Evolutionary conservation across 2,113 vertebrate genomes (phyloP).

Genomic region (Bagarius yarrelli): DNA sequence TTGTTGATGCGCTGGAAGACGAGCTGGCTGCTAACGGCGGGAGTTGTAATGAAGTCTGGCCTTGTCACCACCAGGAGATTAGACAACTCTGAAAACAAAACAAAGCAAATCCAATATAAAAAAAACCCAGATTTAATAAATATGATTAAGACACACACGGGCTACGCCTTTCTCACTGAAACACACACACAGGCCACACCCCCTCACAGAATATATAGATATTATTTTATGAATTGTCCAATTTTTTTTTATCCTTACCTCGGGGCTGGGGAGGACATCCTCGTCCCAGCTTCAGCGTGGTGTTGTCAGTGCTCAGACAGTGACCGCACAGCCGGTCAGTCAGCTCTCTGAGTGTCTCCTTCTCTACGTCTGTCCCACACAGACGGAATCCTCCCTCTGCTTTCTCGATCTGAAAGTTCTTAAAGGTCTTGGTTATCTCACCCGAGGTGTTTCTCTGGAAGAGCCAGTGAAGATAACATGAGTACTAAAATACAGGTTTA

Average conservation of each 20-base stretch:
- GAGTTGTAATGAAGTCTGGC: conserved; percentile 55
- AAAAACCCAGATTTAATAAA: neutral
- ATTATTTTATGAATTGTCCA: too few species aligned
- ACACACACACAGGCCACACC: neutral
- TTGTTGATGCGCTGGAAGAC: conserved; percentile 82
- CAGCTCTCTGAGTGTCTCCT: conserved; percentile 76
- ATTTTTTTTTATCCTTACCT: conserved; percentile 64
- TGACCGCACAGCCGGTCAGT: conserved; percentile 83
- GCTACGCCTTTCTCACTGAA: too few species aligned
- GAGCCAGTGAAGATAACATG: neutral
- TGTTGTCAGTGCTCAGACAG: conserved; percentile 78
- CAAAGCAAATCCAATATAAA: neutral
- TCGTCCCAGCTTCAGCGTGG: conserved; percentile 76
- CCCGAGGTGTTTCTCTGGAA: conserved; percentile 23
- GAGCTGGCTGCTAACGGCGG: conserved; percentile 73
- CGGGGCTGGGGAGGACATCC: conserved; percentile 84
- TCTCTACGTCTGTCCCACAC: conserved; percentile 72
- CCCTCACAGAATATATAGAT: too few species aligned
- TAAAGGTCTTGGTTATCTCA: conserved; percentile 69
- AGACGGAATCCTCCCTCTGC: conserved; percentile 68
- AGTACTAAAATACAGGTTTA: neutral
- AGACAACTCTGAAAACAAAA: conserved; percentile 75
- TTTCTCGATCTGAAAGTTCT: conserved; percentile 84
- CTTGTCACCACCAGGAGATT: conserved; percentile 82
- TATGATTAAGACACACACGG: neutral